Evolutionary conservation across 2,888 invertebrate species (phyloP).

Genomic region (Cyclophora albipunctata): DNA sequence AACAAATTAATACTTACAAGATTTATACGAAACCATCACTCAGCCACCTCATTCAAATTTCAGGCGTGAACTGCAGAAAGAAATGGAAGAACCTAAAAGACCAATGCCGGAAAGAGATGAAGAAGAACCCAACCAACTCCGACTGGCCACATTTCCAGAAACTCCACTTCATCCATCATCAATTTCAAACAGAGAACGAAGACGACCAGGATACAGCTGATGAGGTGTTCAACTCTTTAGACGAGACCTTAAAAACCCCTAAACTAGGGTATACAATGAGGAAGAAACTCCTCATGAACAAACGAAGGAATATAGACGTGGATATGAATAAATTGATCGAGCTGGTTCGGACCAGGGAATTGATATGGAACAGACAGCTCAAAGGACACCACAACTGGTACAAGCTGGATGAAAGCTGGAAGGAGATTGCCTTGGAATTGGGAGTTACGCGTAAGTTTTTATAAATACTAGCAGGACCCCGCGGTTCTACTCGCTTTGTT

Average conservation of each 20-base stretch:
- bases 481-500: no score
- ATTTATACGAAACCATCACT: no score
- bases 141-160: conserved; percentile 67
- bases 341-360: conserved; percentile 49
- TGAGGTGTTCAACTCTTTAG: conserved; percentile 52
- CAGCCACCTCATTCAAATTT: conserved; percentile 17
- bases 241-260: conserved; percentile 60
- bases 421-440: conserved; percentile 60
- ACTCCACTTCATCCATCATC: conserved; percentile 60
- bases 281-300: conserved; percentile 61
- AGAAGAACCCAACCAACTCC: conserved; percentile 53
- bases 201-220: conserved; percentile 57
- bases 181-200: conserved; percentile 60
- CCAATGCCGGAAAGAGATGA: conserved; percentile 69
- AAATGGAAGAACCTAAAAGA: conserved; percentile 71
- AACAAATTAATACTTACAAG: no score
- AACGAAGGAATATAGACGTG: conserved; percentile 58
- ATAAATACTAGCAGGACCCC: no score
- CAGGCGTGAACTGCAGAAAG: conserved; percentile 64
- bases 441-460: conserved; percentile 60
- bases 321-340: conserved; percentile 63
- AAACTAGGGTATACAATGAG: conserved; percentile 64
- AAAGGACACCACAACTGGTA: conserved; percentile 71
- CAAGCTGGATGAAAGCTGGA: conserved; percentile 65
- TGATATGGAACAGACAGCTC: conserved; percentile 65